Evolutionary conservation across 2,797 vertebrate genomes (phyloP), one percentile per base, ranked within the genome.

Genomic region (Gallinago solitaria): DNA sequence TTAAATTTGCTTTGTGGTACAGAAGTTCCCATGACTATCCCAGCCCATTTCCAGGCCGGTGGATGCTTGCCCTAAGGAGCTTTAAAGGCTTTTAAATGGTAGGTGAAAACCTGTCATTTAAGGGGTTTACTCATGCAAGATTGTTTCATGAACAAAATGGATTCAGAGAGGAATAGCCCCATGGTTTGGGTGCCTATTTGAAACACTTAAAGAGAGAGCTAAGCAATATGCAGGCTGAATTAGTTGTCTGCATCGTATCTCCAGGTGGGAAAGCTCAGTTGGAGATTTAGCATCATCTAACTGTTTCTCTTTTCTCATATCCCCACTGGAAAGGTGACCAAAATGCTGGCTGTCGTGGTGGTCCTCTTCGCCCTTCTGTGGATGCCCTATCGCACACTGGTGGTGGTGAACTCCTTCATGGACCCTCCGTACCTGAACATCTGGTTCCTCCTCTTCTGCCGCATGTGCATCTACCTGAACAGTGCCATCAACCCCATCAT

Each of bases 321-420:
- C 18, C 21, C 64, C 35, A 5, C 24, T 3, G 24, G 18, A 30
- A 94, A 99, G 99, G 98, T 99, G 83, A 99, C 99, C 53, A 99
- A 99, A 98, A 99, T 99, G 99, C 93, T 99, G 95, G 99, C 98
- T 0, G 98, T 99, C 3, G 99, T 99, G 92, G 98, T 99, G 89
- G 78, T 98, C 76, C 98, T 99, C 32, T 99, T 99, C 0, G 98
- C 98, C 17, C 79, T 99, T 81, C 98, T 99, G 47, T 99, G 99
- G 99, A 98, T 99, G 98, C 99, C 99, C 0, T 99, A 99, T 85
- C 98, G 98, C 69, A 98, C 98, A 0, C 96, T 99, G 95, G 99
- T 99, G 96, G 99, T 99, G 91, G 98, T 99, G 87, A 99, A 99
- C 97, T 99, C 99, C 79, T 98, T 99, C 92, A 98, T 98, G 97